Evolutionary conservation across 1,140 invertebrate species (phyloP), one percentile per base, ranked within the genome.

Genomic region (Drosophila varians): DNA sequence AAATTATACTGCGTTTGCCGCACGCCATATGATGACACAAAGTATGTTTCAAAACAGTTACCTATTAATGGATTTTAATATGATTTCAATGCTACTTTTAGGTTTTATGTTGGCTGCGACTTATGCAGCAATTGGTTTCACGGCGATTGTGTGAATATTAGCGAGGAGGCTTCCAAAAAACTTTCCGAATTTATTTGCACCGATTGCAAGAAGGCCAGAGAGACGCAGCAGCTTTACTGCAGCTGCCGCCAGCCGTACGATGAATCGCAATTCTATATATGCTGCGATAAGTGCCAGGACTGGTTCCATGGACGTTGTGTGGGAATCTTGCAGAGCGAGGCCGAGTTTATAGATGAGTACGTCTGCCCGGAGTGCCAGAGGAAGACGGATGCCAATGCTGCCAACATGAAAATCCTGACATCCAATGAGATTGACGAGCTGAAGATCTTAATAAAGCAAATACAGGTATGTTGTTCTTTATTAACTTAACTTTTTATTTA

Each of bases 281-380:
- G 97, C 80, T 99, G 99, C 92, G 98, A 99, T 91, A 94, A 95
- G 48, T 99, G 99, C 92, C 97, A 99, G 91, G 98, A 99, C 92
- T 99, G 99, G 99, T 99, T 99, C 92, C 99, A 99, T 91, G 98
- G 98, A 3, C 93, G 96, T 49, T 99, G 99, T 92, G 98, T 99
- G 6, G 98, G 98, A 8, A 98, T 99, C 80, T 92, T 99, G 25
- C 97, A 98, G 90, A 96, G 95, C 3, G 98, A 99, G 91, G 98
- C 97, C 4, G 97, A 98, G 87, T 96, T 96, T 79, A 98, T 99
- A 69, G 97, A 98, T 79, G 97, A 98, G 78, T 99, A 99, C 87
- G 94, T 98, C 64, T 99, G 98, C 93, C 98, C 98, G 0, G 97
- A 96, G 90, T 99, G 98, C 92, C 96, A 98, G 88, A 94, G 95